Evolutionary conservation across 1,140 invertebrate species (phyloP).

Genomic region (Drosophila varians): DNA sequence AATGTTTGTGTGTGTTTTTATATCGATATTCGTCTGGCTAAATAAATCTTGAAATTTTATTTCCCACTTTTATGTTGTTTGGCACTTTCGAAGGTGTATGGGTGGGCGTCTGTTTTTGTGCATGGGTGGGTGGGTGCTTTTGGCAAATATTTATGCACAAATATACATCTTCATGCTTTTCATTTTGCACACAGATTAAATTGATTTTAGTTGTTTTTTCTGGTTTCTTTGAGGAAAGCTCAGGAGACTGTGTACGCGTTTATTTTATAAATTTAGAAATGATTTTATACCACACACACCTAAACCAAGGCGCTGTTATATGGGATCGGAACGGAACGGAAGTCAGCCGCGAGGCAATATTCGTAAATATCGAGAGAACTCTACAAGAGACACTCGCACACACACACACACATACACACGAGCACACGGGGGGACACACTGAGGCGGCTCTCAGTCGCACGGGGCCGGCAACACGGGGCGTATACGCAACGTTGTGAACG

Average conservation of each 20-base stretch:
- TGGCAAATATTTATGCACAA: constrained; percentile 53
- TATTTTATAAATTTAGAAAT: constrained; percentile 78
- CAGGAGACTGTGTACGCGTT: constrained; percentile 45
- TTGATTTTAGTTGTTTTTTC: constrained; percentile 27
- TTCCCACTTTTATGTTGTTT: constrained; percentile 51
- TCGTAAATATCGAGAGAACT: constrained; percentile 30
- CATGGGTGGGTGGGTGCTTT: constrained; percentile 24
- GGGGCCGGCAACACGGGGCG: constrained; percentile 38
- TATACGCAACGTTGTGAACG: constrained; percentile 73
- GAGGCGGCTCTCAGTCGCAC: constrained; percentile 17
- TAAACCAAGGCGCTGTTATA: background rate
- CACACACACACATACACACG: no score
- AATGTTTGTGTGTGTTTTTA: background rate
- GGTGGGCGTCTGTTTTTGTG: constrained; percentile 7
- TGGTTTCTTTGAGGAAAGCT: constrained; percentile 1
- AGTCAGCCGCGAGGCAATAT: constrained; percentile 36
- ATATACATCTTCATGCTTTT: constrained; percentile 35
- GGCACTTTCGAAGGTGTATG: constrained; percentile 6
- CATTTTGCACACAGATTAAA: constrained; percentile 53
- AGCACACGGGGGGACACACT: no score
- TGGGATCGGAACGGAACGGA: constrained; percentile 54
- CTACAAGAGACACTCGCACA: constrained; percentile 15
- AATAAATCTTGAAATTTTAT: constrained; percentile 29
- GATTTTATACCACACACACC: constrained; percentile 49
- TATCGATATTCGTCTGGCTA: constrained; percentile 9